Conservation (phyloP, 2,113 vertebrate genomes). For the Sceloporus tristichus region DNA sequence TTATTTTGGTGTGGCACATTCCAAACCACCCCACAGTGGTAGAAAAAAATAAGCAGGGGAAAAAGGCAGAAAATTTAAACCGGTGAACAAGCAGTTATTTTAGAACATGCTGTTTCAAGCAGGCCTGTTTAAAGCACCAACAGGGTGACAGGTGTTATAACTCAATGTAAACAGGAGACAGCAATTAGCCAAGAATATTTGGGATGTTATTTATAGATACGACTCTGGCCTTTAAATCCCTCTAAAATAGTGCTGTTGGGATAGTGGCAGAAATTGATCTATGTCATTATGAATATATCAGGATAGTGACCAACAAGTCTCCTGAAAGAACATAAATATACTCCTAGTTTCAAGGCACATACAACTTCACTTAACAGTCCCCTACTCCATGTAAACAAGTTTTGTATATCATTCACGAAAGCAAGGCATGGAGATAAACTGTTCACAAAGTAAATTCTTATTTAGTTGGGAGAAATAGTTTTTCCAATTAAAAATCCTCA, state of each 20-base stretch:
- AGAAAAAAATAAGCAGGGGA: background rate
- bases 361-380: background rate
- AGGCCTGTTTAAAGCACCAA: background rate
- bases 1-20: background rate
- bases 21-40: background rate
- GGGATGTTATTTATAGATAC: background rate
- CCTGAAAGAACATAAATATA: background rate
- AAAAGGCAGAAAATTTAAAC: conserved; percentile 1
- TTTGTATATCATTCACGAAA: background rate
- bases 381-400: background rate
- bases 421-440: background rate
- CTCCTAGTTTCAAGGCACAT: background rate
- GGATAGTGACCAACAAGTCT: conserved; percentile 30
- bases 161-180: background rate
- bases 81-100: conserved; percentile 6
- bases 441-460: background rate
- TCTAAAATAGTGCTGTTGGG: background rate
- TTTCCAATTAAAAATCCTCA: conserved; percentile 10
- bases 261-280: conserved; percentile 8
- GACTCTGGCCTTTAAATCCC: conserved; percentile 22
- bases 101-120: background rate
- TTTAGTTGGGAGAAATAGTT: conserved; percentile 1
- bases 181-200: background rate
- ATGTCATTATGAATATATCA: background rate
- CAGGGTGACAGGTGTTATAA: background rate